phyloP scores from a whole-genome alignment of 23 tunicate species.

The Ascidia mentula region DNA sequence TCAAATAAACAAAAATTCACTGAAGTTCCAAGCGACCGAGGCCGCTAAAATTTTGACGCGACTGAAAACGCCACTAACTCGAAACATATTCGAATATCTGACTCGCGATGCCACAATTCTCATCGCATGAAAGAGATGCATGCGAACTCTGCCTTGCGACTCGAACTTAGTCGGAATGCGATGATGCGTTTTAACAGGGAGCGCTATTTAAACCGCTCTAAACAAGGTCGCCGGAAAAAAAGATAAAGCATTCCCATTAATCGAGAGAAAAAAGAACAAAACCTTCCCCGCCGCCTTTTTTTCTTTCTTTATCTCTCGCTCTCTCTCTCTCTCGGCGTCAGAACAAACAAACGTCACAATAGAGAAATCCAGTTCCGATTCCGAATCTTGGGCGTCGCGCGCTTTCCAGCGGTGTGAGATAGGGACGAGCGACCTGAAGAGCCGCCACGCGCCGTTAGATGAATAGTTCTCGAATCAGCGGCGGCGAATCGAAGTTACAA shows the following conservation, averaged over 20 bases:
- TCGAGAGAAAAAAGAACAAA: background rate
- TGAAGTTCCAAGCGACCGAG: too few relatives aligned
- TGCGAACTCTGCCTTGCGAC: too few relatives aligned
- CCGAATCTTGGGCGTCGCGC: background rate
- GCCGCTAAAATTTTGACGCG: too few relatives aligned
- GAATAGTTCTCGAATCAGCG: slow-evolving; percentile 1
- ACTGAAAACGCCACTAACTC: too few relatives aligned
- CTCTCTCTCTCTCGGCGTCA: background rate
- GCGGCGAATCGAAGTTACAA: background rate
- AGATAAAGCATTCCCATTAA: background rate
- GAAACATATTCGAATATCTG: too few relatives aligned
- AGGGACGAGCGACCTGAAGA: background rate
- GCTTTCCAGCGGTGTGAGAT: background rate
- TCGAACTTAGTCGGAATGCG: too few relatives aligned
- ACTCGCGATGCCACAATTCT: too few relatives aligned
- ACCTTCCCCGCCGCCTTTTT: background rate
- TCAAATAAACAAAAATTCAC: too few relatives aligned
- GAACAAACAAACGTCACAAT: background rate
- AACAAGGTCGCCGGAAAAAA: background rate
- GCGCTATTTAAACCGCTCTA: background rate
- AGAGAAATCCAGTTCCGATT: background rate
- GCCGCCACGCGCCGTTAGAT: background rate
- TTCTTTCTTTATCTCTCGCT: too few relatives aligned
- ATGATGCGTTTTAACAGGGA: too few relatives aligned
- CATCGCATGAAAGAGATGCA: too few relatives aligned